phyloP scores from a whole-genome alignment of 2,797 vertebrate species.

The Melanotaenia trifasciata region DNA sequence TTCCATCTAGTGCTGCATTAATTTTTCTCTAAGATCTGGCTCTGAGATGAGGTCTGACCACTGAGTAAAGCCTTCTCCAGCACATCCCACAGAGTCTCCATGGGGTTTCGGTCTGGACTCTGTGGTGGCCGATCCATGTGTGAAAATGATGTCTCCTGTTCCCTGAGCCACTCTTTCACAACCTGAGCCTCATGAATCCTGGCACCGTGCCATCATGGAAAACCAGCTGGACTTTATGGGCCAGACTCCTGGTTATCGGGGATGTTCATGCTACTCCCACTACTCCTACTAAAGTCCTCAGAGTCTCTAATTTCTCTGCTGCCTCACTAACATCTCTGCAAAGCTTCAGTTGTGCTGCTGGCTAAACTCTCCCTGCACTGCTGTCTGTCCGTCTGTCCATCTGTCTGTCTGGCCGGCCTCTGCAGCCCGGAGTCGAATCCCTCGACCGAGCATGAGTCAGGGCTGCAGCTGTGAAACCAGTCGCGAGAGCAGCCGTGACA shows the following conservation, averaged over 20 bases:
- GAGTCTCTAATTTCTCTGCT: conserved; percentile 6
- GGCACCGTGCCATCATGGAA: too few species aligned
- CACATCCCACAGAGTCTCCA: too few species aligned
- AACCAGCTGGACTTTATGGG: too few species aligned
- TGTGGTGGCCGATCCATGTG: too few species aligned
- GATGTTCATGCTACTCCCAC: not conserved
- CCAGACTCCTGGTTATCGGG: not conserved
- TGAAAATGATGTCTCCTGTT: too few species aligned
- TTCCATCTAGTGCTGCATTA: too few species aligned
- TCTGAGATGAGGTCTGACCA: too few species aligned
- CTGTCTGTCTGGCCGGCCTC: conserved; percentile 33
- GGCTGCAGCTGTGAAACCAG: conserved; percentile 99
- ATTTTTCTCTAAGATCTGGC: too few species aligned
- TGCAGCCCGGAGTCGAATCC: conserved; percentile 59
- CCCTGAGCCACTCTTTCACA: too few species aligned
- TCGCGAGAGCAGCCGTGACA: conserved; percentile 99
- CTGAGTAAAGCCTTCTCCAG: too few species aligned
- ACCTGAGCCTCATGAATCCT: too few species aligned
- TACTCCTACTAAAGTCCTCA: conserved; percentile 40
- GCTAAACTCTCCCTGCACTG: conserved; percentile 55
- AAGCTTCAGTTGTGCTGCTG: conserved; percentile 13
- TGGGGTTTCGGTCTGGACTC: too few species aligned
- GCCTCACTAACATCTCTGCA: conserved; percentile 21
- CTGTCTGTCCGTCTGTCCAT: conserved; percentile 11
- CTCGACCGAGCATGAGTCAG: conserved; percentile 93